Conservation (phyloP, 2,888 invertebrate species). For the Nephrocerus scutellatus region DNA sequence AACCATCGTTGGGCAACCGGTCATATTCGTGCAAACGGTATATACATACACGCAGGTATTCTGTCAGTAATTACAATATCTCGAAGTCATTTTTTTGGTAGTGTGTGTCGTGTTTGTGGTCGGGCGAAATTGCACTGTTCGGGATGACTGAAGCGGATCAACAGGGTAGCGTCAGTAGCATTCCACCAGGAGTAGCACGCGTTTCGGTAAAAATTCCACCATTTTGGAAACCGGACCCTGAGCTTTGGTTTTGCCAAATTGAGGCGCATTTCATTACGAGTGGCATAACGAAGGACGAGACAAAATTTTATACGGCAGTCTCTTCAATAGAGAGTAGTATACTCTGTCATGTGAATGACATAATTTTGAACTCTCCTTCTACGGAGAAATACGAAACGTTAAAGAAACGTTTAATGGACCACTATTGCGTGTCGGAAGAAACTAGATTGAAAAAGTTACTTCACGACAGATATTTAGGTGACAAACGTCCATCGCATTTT, state of each 20-base stretch:
- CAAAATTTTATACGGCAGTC: constrained; percentile 27
- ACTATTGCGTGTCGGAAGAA: constrained; percentile 25
- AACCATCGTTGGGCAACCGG: no score
- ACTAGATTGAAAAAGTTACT: constrained; percentile 22
- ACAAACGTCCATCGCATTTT: constrained; percentile 27
- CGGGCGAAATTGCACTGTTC: no score
- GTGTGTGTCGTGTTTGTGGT: no score
- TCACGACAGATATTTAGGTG: constrained; percentile 25
- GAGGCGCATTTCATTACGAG: constrained; percentile 23
- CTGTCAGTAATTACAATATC: no score
- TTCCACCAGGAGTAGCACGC: constrained; percentile 8
- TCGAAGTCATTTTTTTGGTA: no score
- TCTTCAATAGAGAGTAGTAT: constrained; percentile 26
- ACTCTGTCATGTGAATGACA: constrained; percentile 25
- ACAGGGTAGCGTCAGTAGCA: no score
- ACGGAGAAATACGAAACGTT: constrained; percentile 19
- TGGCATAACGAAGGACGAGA: constrained; percentile 21
- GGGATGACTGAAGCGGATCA: no score
- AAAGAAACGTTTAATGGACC: constrained; percentile 22
- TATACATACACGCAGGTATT: no score
- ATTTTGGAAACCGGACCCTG: constrained; percentile 14
- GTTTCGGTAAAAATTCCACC: constrained; percentile 11
- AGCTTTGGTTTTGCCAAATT: constrained; percentile 28
- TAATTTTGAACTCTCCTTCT: constrained; percentile 21
- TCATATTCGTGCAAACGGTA: no score